Base-by-base conservation (phyloP, 2,888 invertebrate species). In the Callosobruchus maculatus region DNA sequence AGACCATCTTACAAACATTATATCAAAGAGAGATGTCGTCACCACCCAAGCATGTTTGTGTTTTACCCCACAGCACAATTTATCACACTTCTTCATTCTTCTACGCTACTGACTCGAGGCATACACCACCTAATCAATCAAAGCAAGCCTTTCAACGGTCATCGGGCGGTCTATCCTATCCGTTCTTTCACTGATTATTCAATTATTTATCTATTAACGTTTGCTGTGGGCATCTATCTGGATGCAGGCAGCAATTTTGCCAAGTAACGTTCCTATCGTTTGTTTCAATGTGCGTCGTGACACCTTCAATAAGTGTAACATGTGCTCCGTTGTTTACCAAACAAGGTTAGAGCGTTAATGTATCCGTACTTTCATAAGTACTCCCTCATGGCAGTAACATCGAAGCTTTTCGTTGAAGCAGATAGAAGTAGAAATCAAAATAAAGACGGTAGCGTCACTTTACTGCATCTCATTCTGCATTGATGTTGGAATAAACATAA, bases 71-170 rank as follows among this genome's bases (percentile, higher is more conserved):
- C n/a, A n/a, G n/a, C n/a, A n/a, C n/a, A n/a, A n/a, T n/a, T n/a
- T n/a, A n/a, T n/a, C n/a, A n/a, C n/a, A n/a, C n/a, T n/a, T n/a
- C 26, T 26, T 26, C 26, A 7, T 26, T 26, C 3, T 49, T 13
- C 49, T 49, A 49, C 49, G 49, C 9, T 18, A 49, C 49, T 75
- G 80, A 76, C 78, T 49, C 78, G 73, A 73, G 76, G 79, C 26
- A 67, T 73, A 68, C 49, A 71, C 26, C 71, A 73, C 73, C 76
- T 82, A 83, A 84, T 84, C 83, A 83, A 84, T 84, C 83, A 83
- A 82, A 75, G 70, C 67, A 69, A 69, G 31, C 71, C 71, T 67
- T 30, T 70, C 49, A 49, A 49, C 49, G 49, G 49, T 18, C 49
- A 49, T 49, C 18, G 49, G 49, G 4, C 49, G 4, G 49, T 18